phyloP scores from a whole-genome alignment of 2,797 vertebrate species.

The Lerista edwardsae region DNA sequence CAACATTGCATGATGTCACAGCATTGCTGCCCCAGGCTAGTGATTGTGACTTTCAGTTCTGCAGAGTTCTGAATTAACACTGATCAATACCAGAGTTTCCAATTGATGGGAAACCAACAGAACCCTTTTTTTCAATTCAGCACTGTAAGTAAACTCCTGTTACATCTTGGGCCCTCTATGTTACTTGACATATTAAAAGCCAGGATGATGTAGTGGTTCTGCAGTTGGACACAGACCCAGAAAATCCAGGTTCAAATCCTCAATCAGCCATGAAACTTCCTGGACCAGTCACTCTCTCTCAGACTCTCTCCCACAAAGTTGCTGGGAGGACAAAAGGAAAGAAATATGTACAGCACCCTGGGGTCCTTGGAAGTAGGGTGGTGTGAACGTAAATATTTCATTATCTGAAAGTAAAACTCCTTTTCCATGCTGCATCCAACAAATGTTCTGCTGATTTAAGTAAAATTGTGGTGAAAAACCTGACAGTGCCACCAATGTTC shows the following conservation, averaged over 20 bases:
- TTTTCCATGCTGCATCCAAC: not conserved
- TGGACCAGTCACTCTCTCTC: too few relatives aligned
- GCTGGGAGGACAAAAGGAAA: too few relatives aligned
- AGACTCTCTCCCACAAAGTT: too few relatives aligned
- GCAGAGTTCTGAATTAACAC: not conserved
- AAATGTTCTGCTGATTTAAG: not conserved
- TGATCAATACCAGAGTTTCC: not conserved
- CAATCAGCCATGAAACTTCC: too few relatives aligned
- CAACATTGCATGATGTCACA: too few relatives aligned
- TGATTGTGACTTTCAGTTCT: not conserved
- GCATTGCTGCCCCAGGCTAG: not conserved
- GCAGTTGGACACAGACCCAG: too few relatives aligned
- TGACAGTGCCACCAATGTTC: not conserved
- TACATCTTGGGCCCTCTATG: not conserved
- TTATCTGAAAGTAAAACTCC: not conserved
- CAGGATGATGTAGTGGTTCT: too few relatives aligned
- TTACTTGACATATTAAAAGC: not conserved
- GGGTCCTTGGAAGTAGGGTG: too few relatives aligned
- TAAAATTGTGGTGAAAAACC: not conserved
- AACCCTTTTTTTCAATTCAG: not conserved
- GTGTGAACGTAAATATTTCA: too few relatives aligned
- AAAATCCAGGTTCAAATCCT: too few relatives aligned
- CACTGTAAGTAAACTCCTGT: not conserved
- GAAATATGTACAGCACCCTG: too few relatives aligned
- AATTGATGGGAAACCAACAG: not conserved